These are phyloP conservation scores for Sebastes matsubarae DNA, from an alignment of 2,797 vertebrate species.

Conservation along the genomic window DNA sequence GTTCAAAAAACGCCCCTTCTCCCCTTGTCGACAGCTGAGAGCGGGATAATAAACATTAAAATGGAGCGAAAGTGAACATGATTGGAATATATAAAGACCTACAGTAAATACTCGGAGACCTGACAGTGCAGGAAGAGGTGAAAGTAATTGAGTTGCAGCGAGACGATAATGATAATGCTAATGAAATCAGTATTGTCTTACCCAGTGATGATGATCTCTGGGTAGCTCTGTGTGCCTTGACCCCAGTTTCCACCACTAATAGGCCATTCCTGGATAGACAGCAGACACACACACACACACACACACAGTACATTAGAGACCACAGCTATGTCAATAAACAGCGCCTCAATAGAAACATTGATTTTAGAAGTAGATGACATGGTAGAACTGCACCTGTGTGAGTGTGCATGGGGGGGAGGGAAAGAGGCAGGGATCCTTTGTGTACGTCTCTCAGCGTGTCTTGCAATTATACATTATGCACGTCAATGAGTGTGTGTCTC, in stretches of 20 bases:
- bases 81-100: conserved; percentile 33
- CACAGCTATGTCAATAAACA: conserved; percentile 20
- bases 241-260: conserved; percentile 99
- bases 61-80: conserved; percentile 27
- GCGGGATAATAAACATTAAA: conserved; percentile 52
- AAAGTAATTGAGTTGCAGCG: conserved; percentile 29
- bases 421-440: not conserved
- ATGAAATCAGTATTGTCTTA: conserved; percentile 79
- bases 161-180: conserved; percentile 33
- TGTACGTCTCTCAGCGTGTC: conserved; percentile 11
- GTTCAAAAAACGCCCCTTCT: conserved; percentile 26
- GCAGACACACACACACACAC: conserved; percentile 18
- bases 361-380: conserved; percentile 23
- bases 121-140: conserved; percentile 16
- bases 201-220: conserved; percentile 99
- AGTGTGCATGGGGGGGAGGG: not conserved
- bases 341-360: conserved; percentile 14
- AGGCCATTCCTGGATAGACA: conserved; percentile 92
- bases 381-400: conserved; percentile 36
- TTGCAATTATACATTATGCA: conserved; percentile 44
- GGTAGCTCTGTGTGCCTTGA: conserved; percentile 96
- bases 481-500: conserved; percentile 26
- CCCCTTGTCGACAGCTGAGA: conserved; percentile 42
- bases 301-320: conserved; percentile 16
- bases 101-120: conserved; percentile 20